These are phyloP conservation scores for Artibeus lituratus DNA, from an alignment of 2,797 vertebrate species.

Conservation along the genomic window DNA sequence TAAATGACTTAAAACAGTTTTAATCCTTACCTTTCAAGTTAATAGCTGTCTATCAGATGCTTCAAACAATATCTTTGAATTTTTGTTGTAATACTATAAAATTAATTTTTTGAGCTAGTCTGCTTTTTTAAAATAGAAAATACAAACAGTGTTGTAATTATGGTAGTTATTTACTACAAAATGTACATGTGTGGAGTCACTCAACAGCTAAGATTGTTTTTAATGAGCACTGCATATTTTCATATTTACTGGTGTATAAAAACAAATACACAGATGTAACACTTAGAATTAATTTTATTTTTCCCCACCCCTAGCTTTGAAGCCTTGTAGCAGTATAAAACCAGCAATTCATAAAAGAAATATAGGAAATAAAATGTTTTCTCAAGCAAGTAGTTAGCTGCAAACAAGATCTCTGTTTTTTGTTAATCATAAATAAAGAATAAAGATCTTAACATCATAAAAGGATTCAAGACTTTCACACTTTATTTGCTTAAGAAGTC, in stretches of 20 bases:
- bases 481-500: neutral
- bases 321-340: neutral
- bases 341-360: neutral
- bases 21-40: neutral
- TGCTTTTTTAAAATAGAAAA: slow-evolving; percentile 39
- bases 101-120: slow-evolving; percentile 49
- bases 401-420: neutral
- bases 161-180: neutral
- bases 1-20: neutral
- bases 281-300: neutral
- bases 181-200: rapidly evolving
- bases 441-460: neutral
- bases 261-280: neutral
- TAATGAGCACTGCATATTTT: neutral
- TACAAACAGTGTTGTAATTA: slow-evolving; percentile 28
- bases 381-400: slow-evolving; percentile 38
- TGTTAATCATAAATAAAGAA: neutral
- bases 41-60: neutral
- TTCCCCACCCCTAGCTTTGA: neutral
- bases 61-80: neutral
- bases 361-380: neutral
- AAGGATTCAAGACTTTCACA: neutral
- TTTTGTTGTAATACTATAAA: slow-evolving; percentile 38
- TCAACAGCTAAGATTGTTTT: neutral
- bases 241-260: neutral